Conservation (phyloP, 2,113 vertebrate species). For the Paramisgurnus dabryanus region DNA sequence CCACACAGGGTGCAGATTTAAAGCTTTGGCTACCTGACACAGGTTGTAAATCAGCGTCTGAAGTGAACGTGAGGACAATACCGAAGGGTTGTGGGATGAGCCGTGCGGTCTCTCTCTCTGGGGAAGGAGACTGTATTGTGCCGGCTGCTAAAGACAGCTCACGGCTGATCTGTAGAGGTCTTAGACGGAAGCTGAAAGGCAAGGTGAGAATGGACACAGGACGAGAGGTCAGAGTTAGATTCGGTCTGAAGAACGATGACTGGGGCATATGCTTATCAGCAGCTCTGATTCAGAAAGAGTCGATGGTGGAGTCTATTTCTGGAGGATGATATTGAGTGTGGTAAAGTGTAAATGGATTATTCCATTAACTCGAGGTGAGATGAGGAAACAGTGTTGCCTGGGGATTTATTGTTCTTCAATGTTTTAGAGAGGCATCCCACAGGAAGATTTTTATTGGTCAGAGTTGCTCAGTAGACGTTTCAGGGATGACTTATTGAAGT, state of each 20-base stretch:
- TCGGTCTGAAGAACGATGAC: constrained; percentile 15
- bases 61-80: constrained; percentile 39
- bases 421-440: not conserved
- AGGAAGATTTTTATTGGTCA: too few relatives aligned
- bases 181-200: constrained; percentile 22
- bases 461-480: too few relatives aligned
- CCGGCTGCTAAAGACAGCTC: constrained; percentile 35
- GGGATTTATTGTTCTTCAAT: constrained; percentile 3
- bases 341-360: constrained; percentile 23
- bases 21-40: constrained; percentile 28
- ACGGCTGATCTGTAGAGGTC: constrained; percentile 18
- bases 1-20: constrained; percentile 21
- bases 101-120: not conserved
- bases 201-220: constrained; percentile 38
- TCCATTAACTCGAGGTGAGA: constrained; percentile 7
- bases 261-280: constrained; percentile 38
- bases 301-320: constrained; percentile 40
- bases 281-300: constrained; percentile 37
- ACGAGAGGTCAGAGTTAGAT: constrained; percentile 31
- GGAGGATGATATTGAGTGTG: constrained; percentile 39
- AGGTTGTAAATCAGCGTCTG: constrained; percentile 33
- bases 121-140: constrained; percentile 9
- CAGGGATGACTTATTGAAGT: too few relatives aligned
- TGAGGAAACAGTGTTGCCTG: not conserved
- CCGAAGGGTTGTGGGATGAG: constrained; percentile 28